Conservation (phyloP, 37 sponge, comb jelly and placozoan genomes). For the Cliona cf. orientalis region DNA sequence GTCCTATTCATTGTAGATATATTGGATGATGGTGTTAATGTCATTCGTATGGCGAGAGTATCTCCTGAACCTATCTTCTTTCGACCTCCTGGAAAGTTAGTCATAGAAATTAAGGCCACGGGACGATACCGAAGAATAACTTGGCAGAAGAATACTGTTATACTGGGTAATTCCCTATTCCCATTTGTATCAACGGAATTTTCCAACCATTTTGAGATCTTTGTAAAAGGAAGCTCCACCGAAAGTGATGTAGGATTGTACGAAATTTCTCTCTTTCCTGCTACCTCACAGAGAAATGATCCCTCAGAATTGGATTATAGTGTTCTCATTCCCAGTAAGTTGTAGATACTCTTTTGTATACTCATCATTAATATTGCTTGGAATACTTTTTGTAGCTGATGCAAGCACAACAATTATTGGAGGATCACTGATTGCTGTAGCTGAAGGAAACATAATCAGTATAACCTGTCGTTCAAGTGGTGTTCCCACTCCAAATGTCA, state of each 20-base stretch:
- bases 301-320: neutral
- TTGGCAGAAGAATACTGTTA: conserved; percentile 13
- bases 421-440: neutral
- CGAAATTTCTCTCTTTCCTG: neutral
- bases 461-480: conserved; percentile 43
- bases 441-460: conserved; percentile 25
- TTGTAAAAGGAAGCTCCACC: conserved; percentile 29
- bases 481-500: conserved; percentile 44
- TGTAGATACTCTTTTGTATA: neutral
- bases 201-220: conserved; percentile 27
- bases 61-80: conserved; percentile 26
- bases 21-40: neutral
- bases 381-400: neutral
- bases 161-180: neutral
- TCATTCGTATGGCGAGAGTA: conserved; percentile 15
- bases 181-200: neutral
- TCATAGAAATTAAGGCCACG: conserved; percentile 24
- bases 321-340: neutral
- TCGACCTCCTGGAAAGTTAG: conserved; percentile 49
- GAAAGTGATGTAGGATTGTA: conserved; percentile 22
- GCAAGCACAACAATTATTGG: neutral
- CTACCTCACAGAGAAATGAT: neutral
- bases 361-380: neutral
- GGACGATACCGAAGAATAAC: conserved; percentile 16
- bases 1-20: neutral